These are phyloP conservation scores for Chloebia gouldiae DNA, from an alignment of 2,113 vertebrate genomes.

Conservation along the genomic window DNA sequence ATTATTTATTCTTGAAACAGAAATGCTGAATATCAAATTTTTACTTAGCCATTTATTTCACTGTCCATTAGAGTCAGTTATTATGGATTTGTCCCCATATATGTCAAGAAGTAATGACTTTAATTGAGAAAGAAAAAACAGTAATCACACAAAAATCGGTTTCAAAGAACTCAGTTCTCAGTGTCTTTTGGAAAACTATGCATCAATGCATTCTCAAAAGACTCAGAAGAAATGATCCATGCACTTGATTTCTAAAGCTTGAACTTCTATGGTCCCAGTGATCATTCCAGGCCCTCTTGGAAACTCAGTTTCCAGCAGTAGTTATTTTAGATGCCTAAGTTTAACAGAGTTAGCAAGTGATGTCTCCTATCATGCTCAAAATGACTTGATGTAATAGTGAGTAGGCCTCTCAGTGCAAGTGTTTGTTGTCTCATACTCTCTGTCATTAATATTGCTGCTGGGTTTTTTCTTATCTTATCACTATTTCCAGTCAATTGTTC, in stretches of 20 bases:
- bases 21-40: not conserved
- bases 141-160: not conserved
- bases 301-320: slow-evolving; percentile 34
- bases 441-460: not conserved
- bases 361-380: slow-evolving; percentile 58
- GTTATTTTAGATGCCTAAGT: slow-evolving; percentile 31
- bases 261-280: not conserved
- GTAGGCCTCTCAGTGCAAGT: not conserved
- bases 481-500: not conserved
- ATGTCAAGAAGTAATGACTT: not conserved
- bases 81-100: not conserved
- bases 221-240: not conserved
- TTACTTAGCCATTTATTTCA: not conserved
- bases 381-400: slow-evolving; percentile 4
- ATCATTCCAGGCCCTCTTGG: not conserved
- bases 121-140: not conserved
- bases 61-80: not conserved
- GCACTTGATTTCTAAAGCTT: not conserved
- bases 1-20: not conserved
- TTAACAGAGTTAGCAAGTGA: slow-evolving; percentile 45
- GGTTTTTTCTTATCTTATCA: not conserved
- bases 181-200: not conserved
- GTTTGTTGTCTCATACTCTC: not conserved
- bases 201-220: not conserved
- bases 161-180: not conserved